Evolutionary conservation across 64 coral and sea anemone genomes (phyloP), one percentile per base, ranked within the genome.

Genomic region (Montipora cactus): DNA sequence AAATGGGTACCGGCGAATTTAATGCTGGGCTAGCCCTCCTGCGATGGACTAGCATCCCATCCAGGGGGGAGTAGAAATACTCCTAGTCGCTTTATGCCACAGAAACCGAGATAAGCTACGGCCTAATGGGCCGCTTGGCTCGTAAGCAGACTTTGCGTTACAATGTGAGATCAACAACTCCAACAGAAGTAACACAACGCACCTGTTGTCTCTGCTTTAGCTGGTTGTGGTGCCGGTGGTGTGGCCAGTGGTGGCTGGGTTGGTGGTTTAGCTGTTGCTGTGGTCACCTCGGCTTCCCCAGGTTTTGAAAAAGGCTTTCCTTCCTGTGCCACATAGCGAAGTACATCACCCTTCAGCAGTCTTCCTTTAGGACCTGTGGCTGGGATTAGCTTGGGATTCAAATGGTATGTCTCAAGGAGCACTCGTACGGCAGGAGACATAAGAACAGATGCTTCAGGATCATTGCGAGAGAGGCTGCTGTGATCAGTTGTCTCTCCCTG

Each of bases 391-490:
- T 53, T 92, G 9, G 96, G 88, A 50, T 98, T 93, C 55, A 98
- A 20, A 0, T 93, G 67, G 28, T 98, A 90, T 9, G 72, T 98
- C 23, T 98, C 93, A 74, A 98, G n/a, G 16, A 98, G 84, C 14
- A 92, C 66, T 89, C 96, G 88, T 11, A 98, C 96, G 84, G 96
- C 96, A 7, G 96, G 96, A 20, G 96, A 98, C 45, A 98, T 57
- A 0, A 83, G 70, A 8, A 88, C 28, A 20, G 21, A 51, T 25
- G 74, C 10, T 37, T 18, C 71, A 21, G 19, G 48, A 16, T 57
- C 48, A 77, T 14, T 13, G 53, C 51, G 18, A 13, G 50, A 44
- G 48, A 4, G 0, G 74, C 44, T 77, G 21, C 73, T 20, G 2
- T 86, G 44, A 86, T 74, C 44, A 77, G 70, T 28, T 66, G 47